Evolutionary conservation across 2,888 invertebrate species (phyloP).

Genomic region (Drosophila ochracea): DNA sequence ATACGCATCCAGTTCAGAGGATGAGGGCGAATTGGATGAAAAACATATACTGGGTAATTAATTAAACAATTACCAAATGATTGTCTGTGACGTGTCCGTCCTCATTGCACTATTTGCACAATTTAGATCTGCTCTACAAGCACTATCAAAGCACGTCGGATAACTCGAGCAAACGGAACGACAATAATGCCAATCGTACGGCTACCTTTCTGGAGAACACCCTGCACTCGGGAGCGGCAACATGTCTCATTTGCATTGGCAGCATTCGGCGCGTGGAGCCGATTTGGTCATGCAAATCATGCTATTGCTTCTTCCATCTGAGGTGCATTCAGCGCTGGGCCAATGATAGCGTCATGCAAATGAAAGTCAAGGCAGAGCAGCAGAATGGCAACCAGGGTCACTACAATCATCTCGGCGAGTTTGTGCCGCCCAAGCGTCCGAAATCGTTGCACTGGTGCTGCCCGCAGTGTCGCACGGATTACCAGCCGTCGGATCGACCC

Average conservation of each 20-base stretch:
- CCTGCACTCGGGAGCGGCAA: slow-evolving; percentile 91
- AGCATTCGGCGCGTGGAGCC: slow-evolving; percentile 92
- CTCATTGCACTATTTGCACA: background rate
- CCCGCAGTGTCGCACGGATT: slow-evolving; percentile 95
- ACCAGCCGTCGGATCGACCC: slow-evolving; percentile 89
- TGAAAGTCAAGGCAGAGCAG: slow-evolving; percentile 87
- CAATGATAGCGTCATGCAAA: slow-evolving; percentile 92
- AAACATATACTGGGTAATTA: slow-evolving; percentile 86
- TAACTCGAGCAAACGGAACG: background rate
- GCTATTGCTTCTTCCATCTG: slow-evolving; percentile 94
- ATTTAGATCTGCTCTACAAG: slow-evolving; percentile 86
- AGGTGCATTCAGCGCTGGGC: slow-evolving; percentile 96
- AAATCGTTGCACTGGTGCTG: slow-evolving; percentile 88
- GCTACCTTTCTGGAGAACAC: slow-evolving; percentile 90
- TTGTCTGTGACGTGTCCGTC: slow-evolving; percentile 56
- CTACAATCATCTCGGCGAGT: slow-evolving; percentile 84
- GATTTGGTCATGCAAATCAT: slow-evolving; percentile 94
- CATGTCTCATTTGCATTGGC: slow-evolving; percentile 96
- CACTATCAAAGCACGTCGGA: slow-evolving; percentile 83
- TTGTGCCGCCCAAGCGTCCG: slow-evolving; percentile 82
- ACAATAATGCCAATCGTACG: slow-evolving; percentile 42
- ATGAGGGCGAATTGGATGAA: slow-evolving; percentile 86
- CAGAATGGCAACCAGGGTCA: slow-evolving; percentile 86
- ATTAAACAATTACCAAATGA: background rate
- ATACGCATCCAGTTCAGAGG: slow-evolving; percentile 86